phyloP scores from a whole-genome alignment of 30 jellyfish, hydroid and myxozoan species.

The Mastigias papua region DNA sequence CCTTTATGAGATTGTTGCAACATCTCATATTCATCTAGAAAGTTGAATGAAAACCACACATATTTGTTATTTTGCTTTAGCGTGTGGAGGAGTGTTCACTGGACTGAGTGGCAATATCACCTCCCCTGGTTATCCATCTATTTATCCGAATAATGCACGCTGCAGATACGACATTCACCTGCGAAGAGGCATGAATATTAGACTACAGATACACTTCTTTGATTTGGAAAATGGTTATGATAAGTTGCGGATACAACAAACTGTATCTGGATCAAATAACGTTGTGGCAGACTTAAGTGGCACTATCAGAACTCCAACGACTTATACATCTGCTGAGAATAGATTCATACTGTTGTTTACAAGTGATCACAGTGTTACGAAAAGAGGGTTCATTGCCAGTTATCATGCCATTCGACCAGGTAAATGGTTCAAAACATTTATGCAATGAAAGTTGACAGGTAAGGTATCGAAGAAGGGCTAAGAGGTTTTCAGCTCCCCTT shows the following conservation, averaged over 20 bases:
- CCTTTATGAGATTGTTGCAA: no score
- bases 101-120: conserved; percentile 10
- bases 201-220: background rate
- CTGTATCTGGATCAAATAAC: background rate
- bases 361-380: background rate
- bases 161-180: background rate
- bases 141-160: background rate
- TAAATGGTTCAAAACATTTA: no score
- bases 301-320: background rate
- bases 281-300: background rate
- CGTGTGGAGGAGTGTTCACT: no score
- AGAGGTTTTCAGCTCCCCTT: no score
- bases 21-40: no score
- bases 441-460: no score
- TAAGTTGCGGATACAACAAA: background rate
- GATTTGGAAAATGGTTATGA: conserved; percentile 13
- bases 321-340: background rate
- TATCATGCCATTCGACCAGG: background rate
- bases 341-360: background rate
- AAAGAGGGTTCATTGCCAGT: background rate
- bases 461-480: no score
- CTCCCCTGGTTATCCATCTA: conserved; percentile 23
- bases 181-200: conserved; percentile 9
- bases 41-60: no score
- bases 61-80: no score